phyloP scores from a whole-genome alignment of 2,113 vertebrate genomes.

The Malurus cyaneus region DNA sequence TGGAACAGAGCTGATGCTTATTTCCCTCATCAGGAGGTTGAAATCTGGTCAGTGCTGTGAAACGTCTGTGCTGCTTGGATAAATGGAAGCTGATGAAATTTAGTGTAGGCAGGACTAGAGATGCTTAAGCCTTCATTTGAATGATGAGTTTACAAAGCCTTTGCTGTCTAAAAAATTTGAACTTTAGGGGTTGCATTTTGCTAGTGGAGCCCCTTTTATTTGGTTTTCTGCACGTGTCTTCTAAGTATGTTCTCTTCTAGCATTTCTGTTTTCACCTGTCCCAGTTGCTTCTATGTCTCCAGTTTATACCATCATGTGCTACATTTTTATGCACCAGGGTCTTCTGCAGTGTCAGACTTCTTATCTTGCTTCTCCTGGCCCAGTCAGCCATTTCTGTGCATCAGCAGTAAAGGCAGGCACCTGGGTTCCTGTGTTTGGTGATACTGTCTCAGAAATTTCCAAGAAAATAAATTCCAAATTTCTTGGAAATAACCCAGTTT shows the following conservation, averaged over 20 bases:
- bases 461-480: background rate
- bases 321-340: rapidly evolving
- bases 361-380: background rate
- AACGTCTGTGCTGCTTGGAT: background rate
- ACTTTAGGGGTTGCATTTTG: background rate
- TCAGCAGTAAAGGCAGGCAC: background rate
- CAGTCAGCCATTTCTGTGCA: background rate
- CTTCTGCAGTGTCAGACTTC: background rate
- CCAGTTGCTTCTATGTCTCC: background rate
- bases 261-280: background rate
- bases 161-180: background rate
- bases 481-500: background rate
- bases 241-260: background rate
- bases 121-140: background rate
- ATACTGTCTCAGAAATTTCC: background rate
- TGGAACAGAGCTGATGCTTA: rapidly evolving
- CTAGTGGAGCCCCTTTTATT: background rate
- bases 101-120: background rate
- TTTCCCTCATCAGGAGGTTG: background rate
- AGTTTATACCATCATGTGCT: background rate
- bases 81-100: background rate
- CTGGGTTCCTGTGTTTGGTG: background rate
- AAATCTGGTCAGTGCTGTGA: background rate
- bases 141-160: background rate
- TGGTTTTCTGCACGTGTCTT: rapidly evolving